Conservation (phyloP, 2,888 invertebrate species). For the Conchocele bisecta region DNA sequence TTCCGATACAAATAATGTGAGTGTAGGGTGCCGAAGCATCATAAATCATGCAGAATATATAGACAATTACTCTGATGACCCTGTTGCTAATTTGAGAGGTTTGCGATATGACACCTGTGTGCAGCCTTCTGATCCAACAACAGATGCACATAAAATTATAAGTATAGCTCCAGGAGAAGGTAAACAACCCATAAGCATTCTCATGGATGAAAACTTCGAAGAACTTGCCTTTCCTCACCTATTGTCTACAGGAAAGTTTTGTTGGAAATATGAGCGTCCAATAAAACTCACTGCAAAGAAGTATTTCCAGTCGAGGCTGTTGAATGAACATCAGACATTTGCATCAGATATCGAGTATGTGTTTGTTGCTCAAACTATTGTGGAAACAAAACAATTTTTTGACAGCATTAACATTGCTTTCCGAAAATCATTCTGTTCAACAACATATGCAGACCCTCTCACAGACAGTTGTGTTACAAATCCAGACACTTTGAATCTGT, state of each 20-base stretch:
- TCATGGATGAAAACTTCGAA: conserved; percentile 24
- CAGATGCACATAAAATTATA: conserved; percentile 13
- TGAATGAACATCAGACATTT: conserved; percentile 14
- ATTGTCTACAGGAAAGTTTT: conserved; percentile 34
- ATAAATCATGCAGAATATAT: too few relatives aligned
- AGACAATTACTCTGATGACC: conserved; percentile 7
- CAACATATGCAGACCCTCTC: not conserved
- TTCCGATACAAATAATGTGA: too few relatives aligned
- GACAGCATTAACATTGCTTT: conserved; percentile 20
- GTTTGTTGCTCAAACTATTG: conserved; percentile 21
- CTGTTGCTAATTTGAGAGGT: conserved; percentile 9
- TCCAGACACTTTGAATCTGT: too few relatives aligned
- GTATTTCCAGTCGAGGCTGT: conserved; percentile 21
- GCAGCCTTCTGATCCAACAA: not conserved
- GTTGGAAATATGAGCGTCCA: conserved; percentile 14
- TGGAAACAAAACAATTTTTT: conserved; percentile 19
- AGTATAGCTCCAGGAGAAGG: conserved; percentile 16
- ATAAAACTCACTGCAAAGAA: conserved; percentile 23
- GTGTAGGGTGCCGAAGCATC: too few relatives aligned
- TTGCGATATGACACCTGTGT: conserved; percentile 9
- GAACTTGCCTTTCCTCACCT: too few relatives aligned
- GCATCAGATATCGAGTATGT: conserved; percentile 30
- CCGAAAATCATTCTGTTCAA: conserved; percentile 1
- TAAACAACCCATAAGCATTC: conserved; percentile 15
- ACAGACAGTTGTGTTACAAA: conserved; percentile 10